A percentile compares a stretch with the other conserved stretches of the same genome.
Evolutionary conservation across 2,797 vertebrate genomes (phyloP).

Genomic region (Anguilla megastoma): DNA sequence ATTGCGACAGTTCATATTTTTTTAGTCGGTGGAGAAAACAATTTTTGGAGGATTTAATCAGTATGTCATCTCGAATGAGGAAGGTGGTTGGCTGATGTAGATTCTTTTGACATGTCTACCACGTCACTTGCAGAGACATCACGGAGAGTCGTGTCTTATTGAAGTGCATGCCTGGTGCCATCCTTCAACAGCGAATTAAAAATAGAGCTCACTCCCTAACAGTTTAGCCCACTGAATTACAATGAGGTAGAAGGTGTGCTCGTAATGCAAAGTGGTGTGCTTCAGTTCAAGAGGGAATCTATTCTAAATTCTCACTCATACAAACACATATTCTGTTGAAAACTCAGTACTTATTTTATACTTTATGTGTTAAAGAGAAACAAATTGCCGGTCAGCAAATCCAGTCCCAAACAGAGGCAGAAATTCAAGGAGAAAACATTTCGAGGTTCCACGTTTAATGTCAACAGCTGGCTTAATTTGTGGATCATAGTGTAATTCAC

Average conservation of each 20-base stretch:
- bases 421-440: background rate
- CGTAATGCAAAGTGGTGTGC: background rate
- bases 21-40: background rate
- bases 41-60: slow-evolving; percentile 9
- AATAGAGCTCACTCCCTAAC: slow-evolving; percentile 11
- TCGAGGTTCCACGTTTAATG: background rate
- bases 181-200: background rate
- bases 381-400: background rate
- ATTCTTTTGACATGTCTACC: slow-evolving; percentile 39
- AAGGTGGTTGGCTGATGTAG: background rate
- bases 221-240: slow-evolving; percentile 9
- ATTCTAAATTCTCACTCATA: slow-evolving; percentile 9
- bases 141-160: slow-evolving; percentile 11
- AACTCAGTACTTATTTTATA: background rate
- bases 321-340: background rate
- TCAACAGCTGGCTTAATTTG: background rate
- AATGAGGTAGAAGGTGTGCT: slow-evolving; percentile 10
- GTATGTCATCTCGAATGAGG: slow-evolving; percentile 38
- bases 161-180: slow-evolving; percentile 14
- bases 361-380: background rate
- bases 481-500: background rate
- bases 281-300: background rate
- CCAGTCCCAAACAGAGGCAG: background rate
- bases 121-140: slow-evolving; percentile 41
- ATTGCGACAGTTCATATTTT: slow-evolving; percentile 15